Evolutionary conservation across 2,113 vertebrate species (phyloP), one percentile per base, ranked within the genome.

Genomic region (Grammomys dolichurus): DNA sequence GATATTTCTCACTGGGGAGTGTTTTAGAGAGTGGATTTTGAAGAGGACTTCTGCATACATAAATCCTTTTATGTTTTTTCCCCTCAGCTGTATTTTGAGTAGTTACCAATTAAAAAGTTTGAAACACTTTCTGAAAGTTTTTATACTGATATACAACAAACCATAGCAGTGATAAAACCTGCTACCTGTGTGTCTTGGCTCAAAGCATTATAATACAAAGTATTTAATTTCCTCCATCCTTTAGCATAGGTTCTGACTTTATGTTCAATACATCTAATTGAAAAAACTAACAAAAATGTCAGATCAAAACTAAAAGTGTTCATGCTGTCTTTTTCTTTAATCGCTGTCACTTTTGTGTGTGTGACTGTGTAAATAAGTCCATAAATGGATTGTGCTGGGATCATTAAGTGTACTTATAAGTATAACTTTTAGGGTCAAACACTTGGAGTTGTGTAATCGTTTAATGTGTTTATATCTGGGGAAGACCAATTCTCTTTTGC

Each of bases 21-120:
- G 9, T 54, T 70, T 93, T 89, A 95, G 58, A 40, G 12, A 51
- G 22, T 84, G 14, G 46, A 63, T 89, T 10, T 26, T 96, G 20
- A 43, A 63, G 28, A 81, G 36, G 6, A 19, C 4, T 33, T 89
- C 31, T 69, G 54, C 5, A 56, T 70, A 13, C 40, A 54, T 76
- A 60, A 90, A 26, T 70, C 4, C 70, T 93, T 91, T 88, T 40
- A 26, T 91, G 40, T 51, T 80, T 67, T 46, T 26, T 26, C 78
- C 90, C 87, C 31, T 1, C 16, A 60, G 70, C 12, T 75, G 4
- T 72, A 46, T 78, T 91, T 91, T 46, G 9, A 92, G 67, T 17
- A 86, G 85, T 89, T 96, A 63, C 31, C 24, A 43, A 46, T 43
- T 40, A 93, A 87, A 90, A 86, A 19, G 7, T 58, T 69, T 93